Evolutionary conservation across 2,888 invertebrate species (phyloP).

Genomic region (Dolichopus griseipennis): DNA sequence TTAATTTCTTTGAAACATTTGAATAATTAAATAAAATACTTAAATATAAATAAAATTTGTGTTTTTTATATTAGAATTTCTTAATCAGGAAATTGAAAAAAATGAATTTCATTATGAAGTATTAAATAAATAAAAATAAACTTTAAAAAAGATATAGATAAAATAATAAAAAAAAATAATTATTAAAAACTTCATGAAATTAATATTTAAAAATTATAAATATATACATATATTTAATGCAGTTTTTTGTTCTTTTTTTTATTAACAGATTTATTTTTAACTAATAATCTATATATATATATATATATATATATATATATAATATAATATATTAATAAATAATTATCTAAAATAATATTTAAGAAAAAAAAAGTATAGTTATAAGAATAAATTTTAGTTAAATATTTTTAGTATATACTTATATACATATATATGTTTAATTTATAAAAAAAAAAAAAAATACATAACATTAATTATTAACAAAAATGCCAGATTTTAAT

Average conservation of each 20-base stretch:
- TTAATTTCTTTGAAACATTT: no score
- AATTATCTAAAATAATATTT: neutral
- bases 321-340: neutral
- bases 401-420: neutral
- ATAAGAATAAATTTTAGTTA: neutral
- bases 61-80: no score
- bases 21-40: no score
- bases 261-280: neutral
- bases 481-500: conserved; percentile 4
- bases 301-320: no score
- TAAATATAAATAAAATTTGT: no score
- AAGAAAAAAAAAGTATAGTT: neutral
- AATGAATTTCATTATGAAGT: neutral
- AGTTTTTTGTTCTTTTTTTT: neutral
- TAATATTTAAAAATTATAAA: neutral
- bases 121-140: neutral
- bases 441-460: neutral
- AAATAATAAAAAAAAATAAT: neutral
- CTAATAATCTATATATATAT: neutral
- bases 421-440: neutral
- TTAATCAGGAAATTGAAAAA: no score
- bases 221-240: neutral
- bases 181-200: neutral
- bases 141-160: no score
- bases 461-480: neutral